Conservation (phyloP, 2,113 vertebrate genomes). For the Dermatemys mawii region DNA sequence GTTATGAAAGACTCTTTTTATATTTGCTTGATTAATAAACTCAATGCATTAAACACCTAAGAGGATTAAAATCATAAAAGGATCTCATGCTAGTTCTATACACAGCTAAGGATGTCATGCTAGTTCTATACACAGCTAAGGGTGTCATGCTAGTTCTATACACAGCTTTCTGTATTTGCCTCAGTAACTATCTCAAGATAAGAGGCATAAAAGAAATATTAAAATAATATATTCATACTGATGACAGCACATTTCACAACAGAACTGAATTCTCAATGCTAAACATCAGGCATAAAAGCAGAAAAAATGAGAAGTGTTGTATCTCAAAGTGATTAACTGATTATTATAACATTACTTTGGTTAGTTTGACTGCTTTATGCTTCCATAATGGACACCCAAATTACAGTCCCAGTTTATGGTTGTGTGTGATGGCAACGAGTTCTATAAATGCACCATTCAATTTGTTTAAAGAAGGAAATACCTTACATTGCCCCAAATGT, state of each 20-base stretch:
- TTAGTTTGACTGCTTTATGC: neutral
- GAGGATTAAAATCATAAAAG: slow-evolving; percentile 35
- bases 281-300: neutral
- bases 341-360: neutral
- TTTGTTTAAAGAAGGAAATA: neutral
- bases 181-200: slow-evolving; percentile 9
- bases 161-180: neutral
- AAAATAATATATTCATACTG: neutral
- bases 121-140: no score
- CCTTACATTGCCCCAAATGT: neutral
- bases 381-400: neutral
- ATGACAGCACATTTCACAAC: neutral
- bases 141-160: neutral
- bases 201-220: neutral
- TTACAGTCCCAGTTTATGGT: neutral
- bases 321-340: neutral
- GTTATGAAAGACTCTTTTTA: neutral
- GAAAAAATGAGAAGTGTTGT: neutral
- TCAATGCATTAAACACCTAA: slow-evolving; percentile 17
- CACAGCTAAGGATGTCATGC: neutral
- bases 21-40: slow-evolving; percentile 40
- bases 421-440: neutral
- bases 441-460: neutral
- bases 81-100: neutral
- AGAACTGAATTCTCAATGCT: neutral